Conservation (phyloP, 2,888 invertebrate genomes). For the Petrolisthes cinctipes region DNA sequence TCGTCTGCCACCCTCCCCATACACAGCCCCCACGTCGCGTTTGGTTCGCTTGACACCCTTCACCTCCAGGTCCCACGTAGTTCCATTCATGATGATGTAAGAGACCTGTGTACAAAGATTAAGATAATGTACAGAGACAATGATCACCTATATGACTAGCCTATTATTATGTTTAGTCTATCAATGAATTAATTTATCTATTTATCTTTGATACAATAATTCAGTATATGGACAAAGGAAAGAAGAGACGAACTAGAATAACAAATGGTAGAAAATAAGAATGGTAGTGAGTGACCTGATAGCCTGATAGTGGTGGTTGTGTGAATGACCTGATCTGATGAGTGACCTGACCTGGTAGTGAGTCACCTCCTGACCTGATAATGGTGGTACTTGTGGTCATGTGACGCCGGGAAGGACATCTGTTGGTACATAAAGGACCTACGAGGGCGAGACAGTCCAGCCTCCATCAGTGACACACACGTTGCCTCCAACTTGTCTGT, state of each 20-base stretch:
- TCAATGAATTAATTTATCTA: not conserved
- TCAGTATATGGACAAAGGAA: not conserved
- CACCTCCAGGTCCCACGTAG: slow-evolving; percentile 61
- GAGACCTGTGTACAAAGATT: slow-evolving; percentile 53
- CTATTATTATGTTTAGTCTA: not conserved
- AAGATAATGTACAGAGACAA: not conserved
- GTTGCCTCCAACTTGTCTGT: slow-evolving; percentile 58
- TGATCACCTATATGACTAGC: not conserved
- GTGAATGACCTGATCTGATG: too few species aligned
- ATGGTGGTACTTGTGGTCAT: slow-evolving; percentile 48
- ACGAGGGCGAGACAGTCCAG: slow-evolving; percentile 53
- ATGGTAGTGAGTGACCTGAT: too few species aligned
- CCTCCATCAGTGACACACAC: slow-evolving; percentile 62
- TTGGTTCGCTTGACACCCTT: slow-evolving; percentile 47
- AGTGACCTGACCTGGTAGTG: too few species aligned
- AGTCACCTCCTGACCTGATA: slow-evolving; percentile 62
- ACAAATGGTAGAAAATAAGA: too few species aligned
- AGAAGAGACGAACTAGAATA: not conserved
- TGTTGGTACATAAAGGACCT: slow-evolving; percentile 59
- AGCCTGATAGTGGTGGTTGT: too few species aligned
- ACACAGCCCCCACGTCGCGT: slow-evolving; percentile 35
- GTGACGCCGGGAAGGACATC: slow-evolving; percentile 57
- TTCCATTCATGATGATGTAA: slow-evolving; percentile 61
- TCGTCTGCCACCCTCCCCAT: too few species aligned
- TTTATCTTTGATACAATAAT: not conserved